Base-by-base conservation (phyloP, 2,797 vertebrate genomes). In the Gadopsis marmoratus region DNA sequence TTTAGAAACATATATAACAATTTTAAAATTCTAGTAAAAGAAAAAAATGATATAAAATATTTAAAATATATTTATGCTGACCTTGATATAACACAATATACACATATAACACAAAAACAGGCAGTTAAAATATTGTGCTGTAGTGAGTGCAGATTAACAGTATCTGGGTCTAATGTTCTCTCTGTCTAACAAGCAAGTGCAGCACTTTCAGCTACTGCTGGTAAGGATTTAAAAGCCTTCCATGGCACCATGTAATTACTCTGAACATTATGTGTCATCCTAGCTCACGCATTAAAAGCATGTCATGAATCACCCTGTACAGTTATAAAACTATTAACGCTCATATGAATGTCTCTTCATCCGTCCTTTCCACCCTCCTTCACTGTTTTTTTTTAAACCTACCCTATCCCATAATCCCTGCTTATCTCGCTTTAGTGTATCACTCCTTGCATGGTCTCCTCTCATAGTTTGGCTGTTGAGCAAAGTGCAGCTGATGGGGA, bases 211-310 rank as follows among this genome's bases (percentile, higher is more conserved):
- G 67, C 75, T 35, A 56, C 67, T 51, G 74, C 81, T 81, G 73
- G 62, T 50, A 47, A 78, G 76, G 84, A 79, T 84, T 83, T 79
- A 78, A 92, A 88, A 92, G 76, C 74, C 74, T 73, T 82, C 70
- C 55, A 50, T 89, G 86, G 81, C 88, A 94, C 87, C 87, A 70
- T 94, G 90, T 94, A 94, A 95, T 94, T 94, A 94, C 81, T 81
- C 76, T 90, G 89, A 93, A 94, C 90, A 93, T 87, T 78, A 89
- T 31, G 76, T 91, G 91, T 91, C 92, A 92, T 83, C 89, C 77
- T n/a, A 21, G 77, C 86, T 78, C 67, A 53, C 1, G 53, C 81
- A 81, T 90, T 83, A 92, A 91, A 84, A 84, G 78, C 90, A 87
- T 80, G 86, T 90, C 89, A 89, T 81, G 84, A 94, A 90, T 91